Evolutionary conservation across 2,888 invertebrate genomes (phyloP).

Genomic region (Caenorhabditis sulstoni): DNA sequence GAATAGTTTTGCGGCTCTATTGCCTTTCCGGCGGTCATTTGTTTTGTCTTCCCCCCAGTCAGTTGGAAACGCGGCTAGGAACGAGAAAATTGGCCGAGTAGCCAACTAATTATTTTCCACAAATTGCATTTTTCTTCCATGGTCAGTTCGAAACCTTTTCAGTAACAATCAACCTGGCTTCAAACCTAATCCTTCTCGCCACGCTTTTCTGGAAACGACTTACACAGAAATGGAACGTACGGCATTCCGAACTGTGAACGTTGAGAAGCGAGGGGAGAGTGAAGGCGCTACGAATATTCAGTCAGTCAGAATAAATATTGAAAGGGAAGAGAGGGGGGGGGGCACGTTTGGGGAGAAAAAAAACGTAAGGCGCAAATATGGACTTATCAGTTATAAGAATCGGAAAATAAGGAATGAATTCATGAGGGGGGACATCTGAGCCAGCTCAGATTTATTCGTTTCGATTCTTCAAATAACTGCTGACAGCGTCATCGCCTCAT

Average conservation of each 20-base stretch:
- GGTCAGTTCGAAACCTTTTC: slow-evolving; percentile 23
- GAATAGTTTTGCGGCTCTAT: slow-evolving; percentile 46
- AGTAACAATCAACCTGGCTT: slow-evolving; percentile 31
- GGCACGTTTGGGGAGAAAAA: slow-evolving; percentile 1
- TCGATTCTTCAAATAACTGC: slow-evolving; percentile 17
- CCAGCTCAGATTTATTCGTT: slow-evolving; percentile 36
- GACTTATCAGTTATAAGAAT: slow-evolving; percentile 43
- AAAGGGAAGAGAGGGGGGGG: too few species aligned
- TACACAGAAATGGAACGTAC: slow-evolving; percentile 54
- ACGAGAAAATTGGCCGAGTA: slow-evolving; percentile 40
- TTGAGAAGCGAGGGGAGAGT: background rate
- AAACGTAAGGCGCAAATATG: slow-evolving; percentile 20
- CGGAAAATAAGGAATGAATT: slow-evolving; percentile 12
- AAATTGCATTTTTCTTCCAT: slow-evolving; percentile 44
- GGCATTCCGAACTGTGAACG: slow-evolving; percentile 45
- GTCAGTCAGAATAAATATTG: slow-evolving; percentile 45
- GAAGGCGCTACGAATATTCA: slow-evolving; percentile 6
- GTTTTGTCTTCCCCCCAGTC: slow-evolving; percentile 23
- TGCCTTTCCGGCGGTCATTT: slow-evolving; percentile 48
- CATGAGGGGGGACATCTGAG: slow-evolving; percentile 16
- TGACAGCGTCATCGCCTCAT: slow-evolving; percentile 37
- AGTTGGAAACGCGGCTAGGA: slow-evolving; percentile 1
- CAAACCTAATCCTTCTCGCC: slow-evolving; percentile 6
- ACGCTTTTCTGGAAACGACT: slow-evolving; percentile 14
- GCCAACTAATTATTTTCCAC: slow-evolving; percentile 41